A percentile compares a stretch with the other conserved stretches of the same genome.
phyloP scores from a whole-genome alignment of 2,797 vertebrate species.

The Poecilia picta region DNA sequence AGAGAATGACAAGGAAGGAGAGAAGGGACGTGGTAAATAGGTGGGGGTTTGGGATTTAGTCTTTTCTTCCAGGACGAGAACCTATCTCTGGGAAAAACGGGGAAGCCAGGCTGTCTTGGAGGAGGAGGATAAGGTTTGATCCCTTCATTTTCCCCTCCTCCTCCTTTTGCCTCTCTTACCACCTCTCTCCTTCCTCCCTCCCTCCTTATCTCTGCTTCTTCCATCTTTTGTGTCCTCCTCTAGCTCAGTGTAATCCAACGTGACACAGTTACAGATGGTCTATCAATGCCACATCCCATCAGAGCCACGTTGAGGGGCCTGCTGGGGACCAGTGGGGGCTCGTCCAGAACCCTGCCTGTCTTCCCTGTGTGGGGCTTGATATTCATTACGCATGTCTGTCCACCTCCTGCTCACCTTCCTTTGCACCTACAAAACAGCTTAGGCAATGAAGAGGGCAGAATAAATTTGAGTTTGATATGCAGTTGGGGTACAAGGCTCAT shows the following conservation, averaged over 20 bases:
- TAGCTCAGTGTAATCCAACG: slow-evolving; percentile 82
- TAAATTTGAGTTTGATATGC: slow-evolving; percentile 26
- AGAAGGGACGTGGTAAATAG: slow-evolving; percentile 48
- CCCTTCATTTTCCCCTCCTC: slow-evolving; percentile 52
- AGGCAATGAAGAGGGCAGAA: slow-evolving; percentile 26
- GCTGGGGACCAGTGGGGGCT: slow-evolving; percentile 72
- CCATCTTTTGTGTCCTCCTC: slow-evolving; percentile 67
- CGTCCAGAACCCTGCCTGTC: slow-evolving; percentile 53
- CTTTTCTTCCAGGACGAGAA: slow-evolving; percentile 75
- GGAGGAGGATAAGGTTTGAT: slow-evolving; percentile 76
- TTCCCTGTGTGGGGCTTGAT: slow-evolving; percentile 21
- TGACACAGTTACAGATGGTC: slow-evolving; percentile 89
- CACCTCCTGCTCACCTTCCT: slow-evolving; percentile 18
- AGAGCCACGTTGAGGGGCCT: slow-evolving; percentile 79
- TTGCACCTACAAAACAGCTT: slow-evolving; percentile 52
- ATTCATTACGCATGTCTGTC: slow-evolving; percentile 3
- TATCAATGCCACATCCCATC: slow-evolving; percentile 86
- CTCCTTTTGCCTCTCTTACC: slow-evolving; percentile 33
- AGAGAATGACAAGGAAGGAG: slow-evolving; percentile 15
- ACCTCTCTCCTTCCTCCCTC: slow-evolving; percentile 54
- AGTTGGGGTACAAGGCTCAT: slow-evolving; percentile 2
- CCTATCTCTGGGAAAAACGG: slow-evolving; percentile 65
- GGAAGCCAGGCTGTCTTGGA: slow-evolving; percentile 64
- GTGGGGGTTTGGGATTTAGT: slow-evolving; percentile 73
- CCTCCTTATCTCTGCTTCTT: slow-evolving; percentile 54